phyloP scores from a whole-genome alignment of 23 tunicate genomes.

The Ascidia mentula region DNA sequence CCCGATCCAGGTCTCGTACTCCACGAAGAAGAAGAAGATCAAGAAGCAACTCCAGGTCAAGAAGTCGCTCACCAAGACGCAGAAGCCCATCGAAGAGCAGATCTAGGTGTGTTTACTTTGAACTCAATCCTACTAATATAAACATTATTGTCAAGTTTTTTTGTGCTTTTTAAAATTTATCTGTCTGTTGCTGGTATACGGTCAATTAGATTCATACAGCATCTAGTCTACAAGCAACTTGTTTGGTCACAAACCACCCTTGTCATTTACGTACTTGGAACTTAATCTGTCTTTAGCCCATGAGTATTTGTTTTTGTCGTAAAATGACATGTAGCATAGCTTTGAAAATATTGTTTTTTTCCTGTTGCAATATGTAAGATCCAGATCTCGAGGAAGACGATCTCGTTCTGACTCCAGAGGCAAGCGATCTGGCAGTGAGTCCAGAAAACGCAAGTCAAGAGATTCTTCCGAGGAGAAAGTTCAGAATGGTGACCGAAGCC shows the following conservation, averaged over 20 bases:
- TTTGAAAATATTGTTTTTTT: too few relatives aligned
- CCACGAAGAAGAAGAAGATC: slow-evolving; percentile 23
- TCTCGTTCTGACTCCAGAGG: slow-evolving; percentile 1
- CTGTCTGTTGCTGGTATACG: background rate
- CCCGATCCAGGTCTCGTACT: slow-evolving; percentile 19
- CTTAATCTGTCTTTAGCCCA: too few relatives aligned
- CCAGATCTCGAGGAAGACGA: background rate
- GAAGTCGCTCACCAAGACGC: slow-evolving; percentile 31
- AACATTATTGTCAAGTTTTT: too few relatives aligned
- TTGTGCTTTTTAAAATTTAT: background rate
- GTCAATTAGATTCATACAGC: too few relatives aligned
- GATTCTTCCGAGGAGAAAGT: background rate
- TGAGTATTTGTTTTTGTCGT: too few relatives aligned
- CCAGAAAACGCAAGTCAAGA: background rate
- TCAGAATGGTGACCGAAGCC: background rate
- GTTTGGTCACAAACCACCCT: too few relatives aligned
- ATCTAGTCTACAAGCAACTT: too few relatives aligned
- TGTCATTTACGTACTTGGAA: too few relatives aligned
- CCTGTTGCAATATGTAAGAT: too few relatives aligned
- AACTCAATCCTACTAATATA: background rate
- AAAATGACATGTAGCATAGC: too few relatives aligned
- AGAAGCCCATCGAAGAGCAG: slow-evolving; percentile 28
- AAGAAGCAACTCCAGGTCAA: slow-evolving; percentile 40
- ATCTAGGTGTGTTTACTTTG: background rate
- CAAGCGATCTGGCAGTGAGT: background rate